These are phyloP conservation scores for Adineta ricciae DNA, from an alignment of 2,888 invertebrate species.

Conservation along the genomic window DNA sequence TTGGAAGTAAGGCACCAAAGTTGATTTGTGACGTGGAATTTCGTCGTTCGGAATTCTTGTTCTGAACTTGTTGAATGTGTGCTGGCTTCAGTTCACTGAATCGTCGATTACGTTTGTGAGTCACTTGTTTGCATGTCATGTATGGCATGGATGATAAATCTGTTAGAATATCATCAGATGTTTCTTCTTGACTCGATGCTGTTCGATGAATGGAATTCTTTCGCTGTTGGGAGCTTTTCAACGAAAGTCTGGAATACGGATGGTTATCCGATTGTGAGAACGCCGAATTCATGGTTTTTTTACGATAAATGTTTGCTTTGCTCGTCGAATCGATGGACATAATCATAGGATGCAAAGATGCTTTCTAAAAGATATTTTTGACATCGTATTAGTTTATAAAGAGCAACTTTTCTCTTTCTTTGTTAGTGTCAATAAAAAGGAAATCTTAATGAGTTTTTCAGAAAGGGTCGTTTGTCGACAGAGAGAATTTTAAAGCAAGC, in stretches of 20 bases:
- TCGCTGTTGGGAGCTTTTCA: neutral
- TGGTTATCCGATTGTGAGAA: neutral
- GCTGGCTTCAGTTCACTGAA: neutral
- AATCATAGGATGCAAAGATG: neutral
- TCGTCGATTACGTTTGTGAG: neutral
- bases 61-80: neutral
- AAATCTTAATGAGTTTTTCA: no score
- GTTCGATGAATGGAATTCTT: neutral
- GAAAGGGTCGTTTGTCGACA: no score
- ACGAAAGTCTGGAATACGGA: neutral
- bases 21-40: neutral
- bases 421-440: no score
- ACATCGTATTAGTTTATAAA: no score
- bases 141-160: neutral
- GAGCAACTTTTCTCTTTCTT: no score
- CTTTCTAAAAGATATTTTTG: neutral
- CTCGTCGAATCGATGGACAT: neutral
- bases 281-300: neutral
- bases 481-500: no score
- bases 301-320: neutral
- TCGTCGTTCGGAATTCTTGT: neutral
- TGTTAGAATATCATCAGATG: neutral
- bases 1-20: neutral
- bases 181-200: neutral
- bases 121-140: neutral